Base-by-base conservation (phyloP, 2,797 vertebrate species). In the Acridotheres tristis region DNA sequence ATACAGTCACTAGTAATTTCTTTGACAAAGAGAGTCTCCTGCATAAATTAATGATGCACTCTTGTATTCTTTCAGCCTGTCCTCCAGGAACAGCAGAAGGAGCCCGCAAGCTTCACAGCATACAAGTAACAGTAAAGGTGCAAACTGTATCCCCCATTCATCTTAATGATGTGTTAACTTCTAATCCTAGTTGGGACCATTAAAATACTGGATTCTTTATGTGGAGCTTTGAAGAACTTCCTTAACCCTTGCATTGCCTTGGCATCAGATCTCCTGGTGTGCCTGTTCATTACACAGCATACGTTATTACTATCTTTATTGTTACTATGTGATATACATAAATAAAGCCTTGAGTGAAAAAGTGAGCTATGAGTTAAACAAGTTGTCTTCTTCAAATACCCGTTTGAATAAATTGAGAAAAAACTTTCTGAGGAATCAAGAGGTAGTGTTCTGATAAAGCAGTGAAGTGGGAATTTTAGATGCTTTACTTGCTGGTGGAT, bases 91-190 rank as follows among this genome's bases (percentile, higher is more conserved):
- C 34, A 48, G 42, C 7, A 54, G 80, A 86, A 94, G 68, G 36
- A 78, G 4, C n/a, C 58, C 73, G 15, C 47, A 84, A 96, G 32
- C 32, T 73, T 81, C 43, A 45, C 36, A 80, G 25, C 63, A 36
- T 11, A 81, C 58, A 81, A 88, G 40, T 27, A 93, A 91, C 32
- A 76, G 79, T 42, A 81, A 91, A 95, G 82, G 94, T 96, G 94
- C 91, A 95, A 96, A 97, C 89, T 94, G 11, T 61, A 69, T 79
- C 69, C 79, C 36, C 85, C 50, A 81, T 88, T 93, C 88, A 88
- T 74, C 91, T 92, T 97, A 97, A 96, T 91, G 95, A 94, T 75
- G 92, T 96, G 94, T 92, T 96, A 96, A 96, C 73, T 83, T 92
- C 90, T 92, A 92, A 96, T 92, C 82, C 92, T 95, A 63, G 66